Conservation (phyloP, 1,140 invertebrate genomes). For the Zaprionus tsacasi region DNA sequence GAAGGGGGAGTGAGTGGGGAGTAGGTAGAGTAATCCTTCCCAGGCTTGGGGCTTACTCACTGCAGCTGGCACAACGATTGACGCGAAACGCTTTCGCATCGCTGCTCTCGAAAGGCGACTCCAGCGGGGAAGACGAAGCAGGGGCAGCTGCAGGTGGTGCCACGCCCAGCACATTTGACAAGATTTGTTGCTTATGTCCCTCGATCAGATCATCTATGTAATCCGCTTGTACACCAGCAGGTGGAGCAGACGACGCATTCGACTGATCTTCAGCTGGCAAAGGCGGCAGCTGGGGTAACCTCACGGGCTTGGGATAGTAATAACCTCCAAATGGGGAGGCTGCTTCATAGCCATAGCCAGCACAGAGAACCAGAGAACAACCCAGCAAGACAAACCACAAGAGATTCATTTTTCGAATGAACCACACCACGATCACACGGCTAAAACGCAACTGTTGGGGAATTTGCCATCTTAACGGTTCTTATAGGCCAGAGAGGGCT, state of each 20-base stretch:
- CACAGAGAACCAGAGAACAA: neutral
- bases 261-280: conserved; percentile 22
- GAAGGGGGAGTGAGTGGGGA: neutral
- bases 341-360: conserved; percentile 27
- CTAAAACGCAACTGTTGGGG: conserved; percentile 58
- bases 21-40: neutral
- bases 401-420: conserved; percentile 28
- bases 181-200: conserved; percentile 79
- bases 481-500: conserved; percentile 58
- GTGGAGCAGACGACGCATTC: conserved; percentile 16
- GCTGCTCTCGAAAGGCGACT: conserved; percentile 47
- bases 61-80: conserved; percentile 77
- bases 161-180: conserved; percentile 68
- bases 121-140: neutral
- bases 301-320: conserved; percentile 61
- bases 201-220: conserved; percentile 81
- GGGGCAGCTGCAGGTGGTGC: conserved; percentile 5
- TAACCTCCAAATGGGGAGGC: conserved; percentile 53
- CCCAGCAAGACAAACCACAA: neutral
- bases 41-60: conserved; percentile 61
- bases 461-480: conserved; percentile 45
- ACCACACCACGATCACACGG: conserved; percentile 59
- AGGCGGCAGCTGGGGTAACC: conserved; percentile 23
- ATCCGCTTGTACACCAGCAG: conserved; percentile 69
- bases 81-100: conserved; percentile 69